These are phyloP conservation scores for Caenorhabditis sinica DNA, from an alignment of 2,888 invertebrate species.

Conservation along the genomic window DNA sequence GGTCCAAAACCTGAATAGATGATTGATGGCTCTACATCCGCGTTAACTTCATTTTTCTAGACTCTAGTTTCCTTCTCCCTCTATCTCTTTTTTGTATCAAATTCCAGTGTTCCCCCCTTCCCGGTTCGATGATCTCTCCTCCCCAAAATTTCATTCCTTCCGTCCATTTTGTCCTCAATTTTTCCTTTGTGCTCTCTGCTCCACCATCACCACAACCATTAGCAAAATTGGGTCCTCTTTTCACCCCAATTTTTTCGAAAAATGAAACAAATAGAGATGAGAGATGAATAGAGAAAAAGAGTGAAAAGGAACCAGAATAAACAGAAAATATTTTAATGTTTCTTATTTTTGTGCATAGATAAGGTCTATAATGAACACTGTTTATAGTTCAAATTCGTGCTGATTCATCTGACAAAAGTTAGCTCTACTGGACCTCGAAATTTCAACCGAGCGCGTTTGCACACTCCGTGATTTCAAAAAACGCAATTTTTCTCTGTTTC, in stretches of 20 bases:
- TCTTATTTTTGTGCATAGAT: too few relatives aligned
- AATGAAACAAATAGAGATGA: slow-evolving; percentile 1
- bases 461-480: background rate
- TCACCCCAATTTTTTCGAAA: background rate
- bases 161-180: background rate
- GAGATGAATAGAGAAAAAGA: too few relatives aligned
- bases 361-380: too few relatives aligned
- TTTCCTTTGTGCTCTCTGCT: background rate
- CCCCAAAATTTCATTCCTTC: background rate
- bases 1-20: background rate
- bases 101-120: background rate
- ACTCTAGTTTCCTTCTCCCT: too few relatives aligned
- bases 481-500: background rate
- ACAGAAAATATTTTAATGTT: slow-evolving; percentile 16
- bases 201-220: slow-evolving; percentile 13
- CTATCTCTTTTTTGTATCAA: background rate
- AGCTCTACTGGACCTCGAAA: too few relatives aligned
- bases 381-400: too few relatives aligned
- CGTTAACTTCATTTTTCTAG: background rate
- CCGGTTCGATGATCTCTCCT: background rate
- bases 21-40: background rate
- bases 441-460: too few relatives aligned
- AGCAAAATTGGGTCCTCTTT: slow-evolving; percentile 36
- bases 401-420: too few relatives aligned
- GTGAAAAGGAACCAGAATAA: background rate